Conservation (phyloP, 2,797 vertebrate genomes). For the Delichon dasypus region DNA sequence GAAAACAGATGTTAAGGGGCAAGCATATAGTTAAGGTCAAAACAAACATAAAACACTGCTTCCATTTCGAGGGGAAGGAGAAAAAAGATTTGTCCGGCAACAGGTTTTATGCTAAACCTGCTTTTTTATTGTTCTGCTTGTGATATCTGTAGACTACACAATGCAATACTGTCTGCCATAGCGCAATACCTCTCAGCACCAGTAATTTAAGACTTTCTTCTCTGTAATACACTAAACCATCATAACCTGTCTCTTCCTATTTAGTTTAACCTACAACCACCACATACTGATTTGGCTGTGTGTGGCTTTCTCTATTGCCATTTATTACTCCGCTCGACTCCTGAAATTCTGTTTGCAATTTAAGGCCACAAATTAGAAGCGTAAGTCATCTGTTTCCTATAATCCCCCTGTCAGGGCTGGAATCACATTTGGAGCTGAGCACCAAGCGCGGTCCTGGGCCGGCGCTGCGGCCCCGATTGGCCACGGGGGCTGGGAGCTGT, state of each 20-base stretch:
- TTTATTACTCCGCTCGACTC: slow-evolving; percentile 93
- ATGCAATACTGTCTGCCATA: slow-evolving; percentile 78
- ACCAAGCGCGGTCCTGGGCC: slow-evolving; percentile 75
- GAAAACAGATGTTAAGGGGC: slow-evolving; percentile 83
- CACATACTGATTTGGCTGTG: slow-evolving; percentile 84
- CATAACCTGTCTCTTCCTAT: slow-evolving; percentile 89
- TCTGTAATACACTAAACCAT: slow-evolving; percentile 88
- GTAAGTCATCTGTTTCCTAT: slow-evolving; percentile 99
- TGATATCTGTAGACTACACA: slow-evolving; percentile 79
- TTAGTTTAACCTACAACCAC: slow-evolving; percentile 89
- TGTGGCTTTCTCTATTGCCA: slow-evolving; percentile 87
- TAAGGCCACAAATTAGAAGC: slow-evolving; percentile 98
- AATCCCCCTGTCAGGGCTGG: slow-evolving; percentile 94
- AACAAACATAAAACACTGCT: slow-evolving; percentile 77
- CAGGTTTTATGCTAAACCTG: slow-evolving; percentile 81
- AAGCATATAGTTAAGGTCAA: slow-evolving; percentile 79
- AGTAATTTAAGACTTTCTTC: slow-evolving; percentile 89
- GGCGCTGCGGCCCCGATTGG: slow-evolving; percentile 76
- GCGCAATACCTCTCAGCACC: slow-evolving; percentile 81
- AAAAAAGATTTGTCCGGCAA: slow-evolving; percentile 73
- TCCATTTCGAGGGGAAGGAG: slow-evolving; percentile 61
- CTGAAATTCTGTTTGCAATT: slow-evolving; percentile 99
- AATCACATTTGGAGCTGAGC: slow-evolving; percentile 85
- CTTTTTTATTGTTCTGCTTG: slow-evolving; percentile 79
- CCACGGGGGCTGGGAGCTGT: slow-evolving; percentile 70